Percentiles rank a stretch among this genome's conserved stretches.
phyloP scores from a whole-genome alignment of 2,113 vertebrate species.

The Channa maculata region DNA sequence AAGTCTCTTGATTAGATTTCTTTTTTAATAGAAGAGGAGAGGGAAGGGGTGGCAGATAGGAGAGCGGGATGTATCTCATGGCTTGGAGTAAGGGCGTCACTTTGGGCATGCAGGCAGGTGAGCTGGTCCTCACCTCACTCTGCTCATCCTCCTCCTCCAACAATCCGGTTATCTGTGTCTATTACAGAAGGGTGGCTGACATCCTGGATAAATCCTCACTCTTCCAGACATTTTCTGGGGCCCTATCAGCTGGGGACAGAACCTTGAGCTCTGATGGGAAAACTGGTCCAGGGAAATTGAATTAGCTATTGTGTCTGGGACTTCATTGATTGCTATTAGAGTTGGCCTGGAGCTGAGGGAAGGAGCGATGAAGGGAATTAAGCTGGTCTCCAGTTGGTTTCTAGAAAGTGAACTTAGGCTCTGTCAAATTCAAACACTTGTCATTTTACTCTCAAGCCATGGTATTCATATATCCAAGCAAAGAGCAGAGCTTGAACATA shows the following conservation, averaged over 20 bases:
- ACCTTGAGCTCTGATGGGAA: slow-evolving; percentile 78
- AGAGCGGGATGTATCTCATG: slow-evolving; percentile 44
- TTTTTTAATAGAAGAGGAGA: slow-evolving; percentile 53
- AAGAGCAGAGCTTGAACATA: not conserved
- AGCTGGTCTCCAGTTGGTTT: slow-evolving; percentile 56
- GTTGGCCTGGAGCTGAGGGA: slow-evolving; percentile 64
- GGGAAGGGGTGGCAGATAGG: slow-evolving; percentile 23
- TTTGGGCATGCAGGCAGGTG: slow-evolving; percentile 78
- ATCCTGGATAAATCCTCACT: slow-evolving; percentile 74
- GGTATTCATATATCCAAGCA: not conserved
- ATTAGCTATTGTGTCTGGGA: slow-evolving; percentile 79
- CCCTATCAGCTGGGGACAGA: slow-evolving; percentile 80
- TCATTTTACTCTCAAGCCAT: slow-evolving; percentile 8
- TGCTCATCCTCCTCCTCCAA: slow-evolving; percentile 48
- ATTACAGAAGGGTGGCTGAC: slow-evolving; percentile 76
- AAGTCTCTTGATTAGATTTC: slow-evolving; percentile 75
- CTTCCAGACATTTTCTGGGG: slow-evolving; percentile 68
- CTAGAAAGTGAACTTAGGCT: slow-evolving; percentile 35
- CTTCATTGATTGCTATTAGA: slow-evolving; percentile 82
- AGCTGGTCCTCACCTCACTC: slow-evolving; percentile 64
- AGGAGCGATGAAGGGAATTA: slow-evolving; percentile 53
- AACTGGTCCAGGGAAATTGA: slow-evolving; percentile 80
- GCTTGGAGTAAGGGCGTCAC: slow-evolving; percentile 56
- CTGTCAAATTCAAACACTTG: slow-evolving; percentile 43
- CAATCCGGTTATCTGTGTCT: slow-evolving; percentile 86